Conservation (phyloP, 2,113 vertebrate species). For the Hucho hucho region DNA sequence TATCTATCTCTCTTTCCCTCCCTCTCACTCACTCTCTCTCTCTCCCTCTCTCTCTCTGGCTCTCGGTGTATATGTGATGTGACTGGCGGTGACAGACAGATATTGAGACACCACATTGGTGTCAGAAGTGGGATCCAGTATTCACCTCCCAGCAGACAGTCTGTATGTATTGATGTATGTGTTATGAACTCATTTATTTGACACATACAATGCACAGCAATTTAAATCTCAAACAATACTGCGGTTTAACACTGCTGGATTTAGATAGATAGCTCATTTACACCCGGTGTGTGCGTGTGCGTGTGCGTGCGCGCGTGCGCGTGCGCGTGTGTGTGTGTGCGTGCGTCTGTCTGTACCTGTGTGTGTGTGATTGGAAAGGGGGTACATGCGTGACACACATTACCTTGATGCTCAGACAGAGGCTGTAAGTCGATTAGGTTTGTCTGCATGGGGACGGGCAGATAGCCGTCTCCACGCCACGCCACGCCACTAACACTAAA, state of each 20-base stretch:
- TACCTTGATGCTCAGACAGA: too few species aligned
- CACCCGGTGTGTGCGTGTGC: neutral
- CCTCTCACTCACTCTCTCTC: neutral
- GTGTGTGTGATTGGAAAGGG: conserved; percentile 40
- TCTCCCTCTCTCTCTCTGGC: neutral
- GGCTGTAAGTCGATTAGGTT: conserved; percentile 63
- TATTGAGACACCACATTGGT: too few species aligned
- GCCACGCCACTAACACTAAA: neutral
- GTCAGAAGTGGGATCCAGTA: too few species aligned
- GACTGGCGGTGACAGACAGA: too few species aligned
- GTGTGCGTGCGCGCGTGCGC: conserved; percentile 27
- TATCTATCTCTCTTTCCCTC: neutral
- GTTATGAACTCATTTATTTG: too few species aligned
- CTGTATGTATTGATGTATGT: neutral
- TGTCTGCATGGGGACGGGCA: conserved; percentile 35
- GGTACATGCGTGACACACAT: conserved; percentile 54
- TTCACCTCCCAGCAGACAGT: neutral
- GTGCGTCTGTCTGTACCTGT: conserved; percentile 3
- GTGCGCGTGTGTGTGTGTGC: conserved; percentile 31
- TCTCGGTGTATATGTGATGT: neutral
- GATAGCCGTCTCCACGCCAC: conserved; percentile 23
- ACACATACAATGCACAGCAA: too few species aligned
- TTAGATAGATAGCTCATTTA: too few species aligned
- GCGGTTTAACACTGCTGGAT: neutral
- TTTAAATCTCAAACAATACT: too few species aligned